Percentiles rank a stretch among this genome's conserved stretches.
Conservation (phyloP, 2,797 vertebrate species). For the Oceanodroma leucorhoa region DNA sequence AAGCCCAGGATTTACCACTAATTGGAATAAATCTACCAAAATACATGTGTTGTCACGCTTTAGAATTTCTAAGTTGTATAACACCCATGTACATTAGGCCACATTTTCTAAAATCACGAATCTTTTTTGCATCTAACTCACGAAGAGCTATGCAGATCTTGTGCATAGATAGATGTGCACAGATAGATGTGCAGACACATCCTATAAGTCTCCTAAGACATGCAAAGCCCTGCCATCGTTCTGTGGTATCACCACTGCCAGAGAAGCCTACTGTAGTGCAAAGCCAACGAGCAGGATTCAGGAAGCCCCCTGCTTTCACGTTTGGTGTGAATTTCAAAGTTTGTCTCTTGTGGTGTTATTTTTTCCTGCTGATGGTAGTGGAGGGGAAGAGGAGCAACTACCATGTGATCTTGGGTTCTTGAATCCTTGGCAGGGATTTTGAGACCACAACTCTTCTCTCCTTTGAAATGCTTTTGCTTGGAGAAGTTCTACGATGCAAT, state of each 20-base stretch:
- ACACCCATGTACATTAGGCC: no score
- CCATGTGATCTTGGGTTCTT: background rate
- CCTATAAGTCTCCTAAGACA: background rate
- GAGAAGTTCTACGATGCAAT: background rate
- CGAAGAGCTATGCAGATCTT: background rate
- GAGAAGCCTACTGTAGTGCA: background rate
- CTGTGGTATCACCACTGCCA: background rate
- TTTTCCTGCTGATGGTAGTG: background rate
- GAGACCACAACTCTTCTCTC: background rate
- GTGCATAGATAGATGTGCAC: no score
- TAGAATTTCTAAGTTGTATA: background rate
- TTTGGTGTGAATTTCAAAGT: background rate
- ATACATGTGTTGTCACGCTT: background rate
- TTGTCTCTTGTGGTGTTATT: background rate
- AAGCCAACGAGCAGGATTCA: background rate
- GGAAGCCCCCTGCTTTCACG: background rate
- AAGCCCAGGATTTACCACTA: background rate
- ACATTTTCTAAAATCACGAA: background rate
- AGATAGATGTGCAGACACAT: no score
- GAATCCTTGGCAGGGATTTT: background rate
- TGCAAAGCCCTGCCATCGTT: background rate
- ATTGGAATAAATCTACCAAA: background rate
- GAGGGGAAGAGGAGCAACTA: background rate
- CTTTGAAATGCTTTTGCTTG: background rate
- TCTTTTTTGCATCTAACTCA: background rate